Percentiles rank a stretch among this genome's conserved stretches.
Evolutionary conservation across 1,140 invertebrate genomes (phyloP).

Genomic region (Ptiloglossa arizonensis): DNA sequence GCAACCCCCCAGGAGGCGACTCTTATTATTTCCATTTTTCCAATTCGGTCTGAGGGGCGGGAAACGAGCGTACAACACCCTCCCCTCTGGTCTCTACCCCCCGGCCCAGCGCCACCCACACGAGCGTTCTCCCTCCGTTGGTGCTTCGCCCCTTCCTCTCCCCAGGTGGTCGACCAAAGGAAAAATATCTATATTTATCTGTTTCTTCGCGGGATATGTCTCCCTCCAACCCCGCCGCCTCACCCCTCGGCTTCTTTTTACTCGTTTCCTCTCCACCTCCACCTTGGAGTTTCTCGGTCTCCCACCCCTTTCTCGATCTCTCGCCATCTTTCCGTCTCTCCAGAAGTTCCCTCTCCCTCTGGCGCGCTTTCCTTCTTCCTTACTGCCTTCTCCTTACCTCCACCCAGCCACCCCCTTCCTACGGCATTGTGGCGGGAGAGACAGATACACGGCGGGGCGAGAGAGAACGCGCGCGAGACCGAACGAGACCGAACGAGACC

Average conservation of each 20-base stretch:
- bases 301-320: slow-evolving; percentile 43
- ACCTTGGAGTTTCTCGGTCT: slow-evolving; percentile 52
- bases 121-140: slow-evolving; percentile 20
- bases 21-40: slow-evolving; percentile 81
- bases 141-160: slow-evolving; percentile 36
- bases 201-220: slow-evolving; percentile 73
- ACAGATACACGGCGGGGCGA: slow-evolving; percentile 38
- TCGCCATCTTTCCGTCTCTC: slow-evolving; percentile 45
- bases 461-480: slow-evolving; percentile 5
- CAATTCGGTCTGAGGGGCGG: slow-evolving; percentile 74
- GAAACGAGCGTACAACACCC: slow-evolving; percentile 62
- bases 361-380: slow-evolving; percentile 38
- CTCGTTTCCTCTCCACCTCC: slow-evolving; percentile 49
- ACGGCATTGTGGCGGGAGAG: slow-evolving; percentile 32
- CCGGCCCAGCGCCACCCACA: slow-evolving; percentile 22
- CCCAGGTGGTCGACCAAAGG: slow-evolving; percentile 60
- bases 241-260: slow-evolving; percentile 45
- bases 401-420: slow-evolving; percentile 31
- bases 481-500: slow-evolving; percentile 11
- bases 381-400: slow-evolving; percentile 46
- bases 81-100: slow-evolving; percentile 50
- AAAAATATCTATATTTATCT: slow-evolving; percentile 79
- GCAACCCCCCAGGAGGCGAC: slow-evolving; percentile 69
- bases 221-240: slow-evolving; percentile 37
- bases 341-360: slow-evolving; percentile 41